Percentiles rank a stretch among this genome's conserved stretches.
phyloP scores from a whole-genome alignment of 1,140 invertebrate genomes.

The Drosophila navojoa region DNA sequence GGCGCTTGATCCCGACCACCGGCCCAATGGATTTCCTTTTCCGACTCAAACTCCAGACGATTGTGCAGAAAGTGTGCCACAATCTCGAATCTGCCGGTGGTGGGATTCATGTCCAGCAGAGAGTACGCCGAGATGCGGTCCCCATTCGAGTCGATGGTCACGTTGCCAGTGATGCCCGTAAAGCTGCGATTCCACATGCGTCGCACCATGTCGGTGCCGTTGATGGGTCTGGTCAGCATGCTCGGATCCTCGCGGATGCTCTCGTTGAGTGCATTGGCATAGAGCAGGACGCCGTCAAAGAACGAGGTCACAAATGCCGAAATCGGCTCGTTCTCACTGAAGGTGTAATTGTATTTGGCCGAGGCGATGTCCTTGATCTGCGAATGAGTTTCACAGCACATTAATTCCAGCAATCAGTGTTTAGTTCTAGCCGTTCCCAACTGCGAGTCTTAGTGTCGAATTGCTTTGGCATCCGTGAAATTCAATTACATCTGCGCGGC shows the following conservation, averaged over 20 bases:
- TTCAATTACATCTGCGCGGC: constrained; percentile 56
- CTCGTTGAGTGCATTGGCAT: constrained; percentile 95
- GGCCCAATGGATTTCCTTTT: constrained; percentile 93
- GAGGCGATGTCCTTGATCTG: constrained; percentile 92
- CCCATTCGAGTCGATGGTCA: constrained; percentile 95
- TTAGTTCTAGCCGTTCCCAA: neutral
- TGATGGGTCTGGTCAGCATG: constrained; percentile 85
- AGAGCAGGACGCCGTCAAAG: constrained; percentile 97
- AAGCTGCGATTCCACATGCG: constrained; percentile 95
- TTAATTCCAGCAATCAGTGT: constrained; percentile 41
- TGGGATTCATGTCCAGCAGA: constrained; percentile 94
- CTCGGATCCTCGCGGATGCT: constrained; percentile 88
- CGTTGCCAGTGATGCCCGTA: constrained; percentile 94
- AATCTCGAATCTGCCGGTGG: constrained; percentile 91
- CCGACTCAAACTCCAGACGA: constrained; percentile 87
- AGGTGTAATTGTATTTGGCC: constrained; percentile 92
- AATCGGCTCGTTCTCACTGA: constrained; percentile 89
- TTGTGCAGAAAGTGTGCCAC: constrained; percentile 82
- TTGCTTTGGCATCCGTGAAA: constrained; percentile 64
- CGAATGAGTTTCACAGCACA: constrained; percentile 32
- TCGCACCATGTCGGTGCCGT: constrained; percentile 88
- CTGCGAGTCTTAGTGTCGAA: constrained; percentile 33
- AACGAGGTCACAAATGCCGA: constrained; percentile 96
- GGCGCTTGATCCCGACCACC: constrained; percentile 90
- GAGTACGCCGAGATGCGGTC: constrained; percentile 96